Evolutionary conservation across 2,888 invertebrate genomes (phyloP).

Genomic region (Strigamia crassipes): DNA sequence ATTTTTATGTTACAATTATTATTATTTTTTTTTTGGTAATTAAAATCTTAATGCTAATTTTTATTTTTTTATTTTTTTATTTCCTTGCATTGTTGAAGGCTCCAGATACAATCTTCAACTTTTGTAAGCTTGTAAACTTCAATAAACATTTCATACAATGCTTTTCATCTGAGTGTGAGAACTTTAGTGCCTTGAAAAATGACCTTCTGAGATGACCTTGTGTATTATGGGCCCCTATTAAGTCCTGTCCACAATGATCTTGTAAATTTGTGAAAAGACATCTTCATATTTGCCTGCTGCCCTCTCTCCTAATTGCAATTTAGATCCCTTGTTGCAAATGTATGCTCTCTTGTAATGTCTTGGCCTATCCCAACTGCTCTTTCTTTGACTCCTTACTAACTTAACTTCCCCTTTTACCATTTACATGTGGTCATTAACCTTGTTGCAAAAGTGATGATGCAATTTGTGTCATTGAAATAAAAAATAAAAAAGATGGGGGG

Average conservation of each 20-base stretch:
- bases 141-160: background rate
- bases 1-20: too few relatives aligned
- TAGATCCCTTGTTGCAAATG: background rate
- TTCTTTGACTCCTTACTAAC: background rate
- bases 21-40: too few relatives aligned
- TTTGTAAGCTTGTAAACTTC: background rate
- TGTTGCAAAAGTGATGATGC: slow-evolving; percentile 21
- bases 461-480: slow-evolving; percentile 5
- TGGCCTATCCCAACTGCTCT: background rate
- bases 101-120: background rate
- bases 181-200: slow-evolving; percentile 3
- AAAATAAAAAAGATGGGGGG: too few relatives aligned
- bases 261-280: slow-evolving; percentile 15
- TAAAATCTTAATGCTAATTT: too few relatives aligned
- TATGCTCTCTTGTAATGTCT: slow-evolving; percentile 4
- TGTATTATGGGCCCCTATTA: slow-evolving; percentile 1
- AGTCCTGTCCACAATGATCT: slow-evolving; percentile 6
- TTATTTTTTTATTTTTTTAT: too few relatives aligned
- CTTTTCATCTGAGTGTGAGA: background rate
- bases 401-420: background rate
- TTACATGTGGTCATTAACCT: slow-evolving; percentile 25
- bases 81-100: background rate
- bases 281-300: slow-evolving; percentile 7
- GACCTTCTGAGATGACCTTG: background rate
- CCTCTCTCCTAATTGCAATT: background rate